Percentiles rank a stretch among this genome's conserved stretches.
Evolutionary conservation across 2,888 invertebrate genomes (phyloP).

Genomic region (Andrena marginata): DNA sequence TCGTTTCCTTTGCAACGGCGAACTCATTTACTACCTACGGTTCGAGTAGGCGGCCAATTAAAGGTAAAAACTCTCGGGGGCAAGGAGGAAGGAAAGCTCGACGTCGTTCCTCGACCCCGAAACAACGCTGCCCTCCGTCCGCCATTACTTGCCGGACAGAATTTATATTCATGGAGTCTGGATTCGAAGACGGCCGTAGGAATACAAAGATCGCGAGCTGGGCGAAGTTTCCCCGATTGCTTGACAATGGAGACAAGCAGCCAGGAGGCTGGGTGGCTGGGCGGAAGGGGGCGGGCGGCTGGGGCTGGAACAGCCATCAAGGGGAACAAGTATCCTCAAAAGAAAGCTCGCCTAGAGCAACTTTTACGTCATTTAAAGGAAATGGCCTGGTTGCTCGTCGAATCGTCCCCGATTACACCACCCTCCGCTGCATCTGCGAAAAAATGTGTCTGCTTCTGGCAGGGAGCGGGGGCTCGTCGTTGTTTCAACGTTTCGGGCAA

Average conservation of each 20-base stretch:
- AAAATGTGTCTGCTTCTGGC: constrained; percentile 3
- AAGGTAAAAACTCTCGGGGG: neutral
- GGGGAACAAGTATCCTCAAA: constrained; percentile 44
- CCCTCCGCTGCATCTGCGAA: neutral
- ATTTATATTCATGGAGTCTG: constrained; percentile 34
- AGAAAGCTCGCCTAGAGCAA: constrained; percentile 33
- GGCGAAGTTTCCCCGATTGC: constrained; percentile 41
- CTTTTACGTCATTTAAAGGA: constrained; percentile 46
- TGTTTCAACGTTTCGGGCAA: constrained; percentile 29
- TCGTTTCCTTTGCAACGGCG: neutral
- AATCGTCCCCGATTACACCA: neutral
- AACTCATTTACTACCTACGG: neutral
- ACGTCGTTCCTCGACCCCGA: neutral
- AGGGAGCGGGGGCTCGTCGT: neutral
- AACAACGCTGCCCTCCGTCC: neutral
- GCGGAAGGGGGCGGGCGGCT: neutral
- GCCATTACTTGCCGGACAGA: neutral
- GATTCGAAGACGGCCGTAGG: constrained; percentile 16
- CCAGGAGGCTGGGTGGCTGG: neutral
- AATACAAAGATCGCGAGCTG: constrained; percentile 24
- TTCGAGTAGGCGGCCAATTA: constrained; percentile 6
- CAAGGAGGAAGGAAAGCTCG: neutral
- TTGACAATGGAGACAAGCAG: constrained; percentile 31
- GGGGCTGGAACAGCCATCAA: neutral
- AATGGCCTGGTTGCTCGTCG: constrained; percentile 20